phyloP scores from a whole-genome alignment of 2,797 vertebrate genomes.

The Myripristis jacobus region DNA sequence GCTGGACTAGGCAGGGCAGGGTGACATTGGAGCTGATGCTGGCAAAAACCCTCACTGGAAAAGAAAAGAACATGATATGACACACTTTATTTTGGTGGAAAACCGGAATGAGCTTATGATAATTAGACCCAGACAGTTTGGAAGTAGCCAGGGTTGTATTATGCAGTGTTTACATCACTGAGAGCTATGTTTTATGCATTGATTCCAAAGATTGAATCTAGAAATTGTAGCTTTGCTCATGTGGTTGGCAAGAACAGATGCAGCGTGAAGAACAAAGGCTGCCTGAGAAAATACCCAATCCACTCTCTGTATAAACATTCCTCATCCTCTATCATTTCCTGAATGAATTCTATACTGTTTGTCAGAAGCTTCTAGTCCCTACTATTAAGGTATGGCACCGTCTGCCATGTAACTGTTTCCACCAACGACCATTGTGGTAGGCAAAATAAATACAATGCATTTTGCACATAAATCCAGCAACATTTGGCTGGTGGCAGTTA shows the following conservation, averaged over 20 bases:
- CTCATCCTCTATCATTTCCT: not conserved
- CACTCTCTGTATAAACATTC: not conserved
- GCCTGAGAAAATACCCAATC: constrained; percentile 3
- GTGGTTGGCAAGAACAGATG: not conserved
- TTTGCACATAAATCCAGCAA: too few species aligned
- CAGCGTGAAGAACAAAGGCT: not conserved
- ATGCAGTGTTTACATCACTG: not conserved
- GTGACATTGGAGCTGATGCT: constrained; percentile 85
- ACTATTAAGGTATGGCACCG: not conserved
- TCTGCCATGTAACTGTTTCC: not conserved
- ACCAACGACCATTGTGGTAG: too few species aligned
- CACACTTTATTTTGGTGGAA: constrained; percentile 55
- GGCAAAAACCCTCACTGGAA: constrained; percentile 79
- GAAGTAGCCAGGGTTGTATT: not conserved
- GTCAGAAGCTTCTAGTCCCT: not conserved
- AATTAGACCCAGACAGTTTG: constrained; percentile 2
- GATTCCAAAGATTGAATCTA: not conserved
- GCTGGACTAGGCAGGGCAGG: constrained; percentile 55
- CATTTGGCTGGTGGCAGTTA: too few species aligned
- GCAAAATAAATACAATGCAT: too few species aligned
- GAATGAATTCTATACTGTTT: constrained; percentile 5
- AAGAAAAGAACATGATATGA: constrained; percentile 56
- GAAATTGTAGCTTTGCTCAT: constrained; percentile 2
- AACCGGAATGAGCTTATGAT: not conserved
- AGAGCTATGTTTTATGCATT: not conserved